Evolutionary conservation across 2,888 invertebrate genomes (phyloP), one percentile per base, ranked within the genome.

Genomic region (Phanerotoma sp.): DNA sequence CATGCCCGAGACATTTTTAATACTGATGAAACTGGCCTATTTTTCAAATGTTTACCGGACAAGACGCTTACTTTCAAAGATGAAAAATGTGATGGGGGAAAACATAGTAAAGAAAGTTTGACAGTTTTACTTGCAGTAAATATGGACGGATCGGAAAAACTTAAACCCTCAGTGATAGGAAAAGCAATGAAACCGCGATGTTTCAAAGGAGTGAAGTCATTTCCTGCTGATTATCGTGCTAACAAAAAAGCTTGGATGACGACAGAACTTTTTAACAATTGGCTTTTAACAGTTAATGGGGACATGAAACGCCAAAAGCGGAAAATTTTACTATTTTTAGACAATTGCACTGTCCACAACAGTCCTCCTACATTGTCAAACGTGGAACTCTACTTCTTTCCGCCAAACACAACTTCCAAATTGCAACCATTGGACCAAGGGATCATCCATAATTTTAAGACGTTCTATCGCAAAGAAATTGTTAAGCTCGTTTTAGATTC

Each of bases 241-340:
- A 73, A 73, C 51, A 61, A 48, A 42, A 73, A 56, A 53, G 66
- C 72, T 16, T 74, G 73, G 74, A 75, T 78, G 73, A 76, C 70
- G 6, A 5, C 37, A 15, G 37, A 13, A 4, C 13, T 72, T 28
- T 68, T 66, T 41, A 46, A 30, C 21, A 47, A 57, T n/a, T 66
- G 64, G 65, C 54, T 67, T 3, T 42, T 46, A 18, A 65, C 47
- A 54, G 45, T 58, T 63, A 70, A 72, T 61, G 66, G 60, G 33
- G 54, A 55, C 59, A 64, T 62, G 57, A 59, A 56, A 59, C 66
- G 46, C 53, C 58, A 56, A 51, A 57, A 64, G 30, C 44, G 59
- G 58, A 70, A 67, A 63, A 66, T 71, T 56, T 55, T 71, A 20
- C 59, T 71, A 33, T 60, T 72, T 58, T 61, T 70, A 13, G 70